Conservation (phyloP, 23 tunicate genomes). For the Styela clava region DNA sequence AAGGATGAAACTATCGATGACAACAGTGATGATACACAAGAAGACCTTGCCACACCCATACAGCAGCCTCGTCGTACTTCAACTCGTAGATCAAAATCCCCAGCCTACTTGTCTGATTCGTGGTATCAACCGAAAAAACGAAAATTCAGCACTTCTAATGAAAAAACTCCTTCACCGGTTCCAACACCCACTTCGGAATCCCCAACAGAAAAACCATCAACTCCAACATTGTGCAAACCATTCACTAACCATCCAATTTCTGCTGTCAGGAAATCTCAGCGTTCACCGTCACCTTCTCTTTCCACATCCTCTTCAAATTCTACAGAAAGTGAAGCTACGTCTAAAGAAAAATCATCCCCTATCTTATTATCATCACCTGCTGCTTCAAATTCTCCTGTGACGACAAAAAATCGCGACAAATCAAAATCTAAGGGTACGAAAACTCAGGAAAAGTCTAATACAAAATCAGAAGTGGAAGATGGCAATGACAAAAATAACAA, state of each 20-base stretch:
- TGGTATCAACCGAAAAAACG: constrained; percentile 39
- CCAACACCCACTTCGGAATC: not conserved
- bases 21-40: not conserved
- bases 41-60: no score
- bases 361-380: not conserved
- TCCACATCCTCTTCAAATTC: constrained; percentile 16
- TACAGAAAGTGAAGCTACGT: not conserved
- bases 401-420: not conserved
- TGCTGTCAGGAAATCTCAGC: not conserved
- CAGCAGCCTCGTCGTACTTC: constrained; percentile 52
- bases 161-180: not conserved
- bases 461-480: not conserved
- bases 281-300: constrained; percentile 5
- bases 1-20: not conserved
- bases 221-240: not conserved
- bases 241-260: not conserved
- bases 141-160: constrained; percentile 38
- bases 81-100: constrained; percentile 73
- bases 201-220: constrained; percentile 13
- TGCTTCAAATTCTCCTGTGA: not conserved
- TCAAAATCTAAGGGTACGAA: not conserved
- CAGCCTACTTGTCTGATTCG: constrained; percentile 63
- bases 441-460: not conserved
- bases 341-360: not conserved
- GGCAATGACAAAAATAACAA: not conserved